These are phyloP conservation scores for Pristis pectinata DNA, from an alignment of 2,797 vertebrate species.

Conservation along the genomic window DNA sequence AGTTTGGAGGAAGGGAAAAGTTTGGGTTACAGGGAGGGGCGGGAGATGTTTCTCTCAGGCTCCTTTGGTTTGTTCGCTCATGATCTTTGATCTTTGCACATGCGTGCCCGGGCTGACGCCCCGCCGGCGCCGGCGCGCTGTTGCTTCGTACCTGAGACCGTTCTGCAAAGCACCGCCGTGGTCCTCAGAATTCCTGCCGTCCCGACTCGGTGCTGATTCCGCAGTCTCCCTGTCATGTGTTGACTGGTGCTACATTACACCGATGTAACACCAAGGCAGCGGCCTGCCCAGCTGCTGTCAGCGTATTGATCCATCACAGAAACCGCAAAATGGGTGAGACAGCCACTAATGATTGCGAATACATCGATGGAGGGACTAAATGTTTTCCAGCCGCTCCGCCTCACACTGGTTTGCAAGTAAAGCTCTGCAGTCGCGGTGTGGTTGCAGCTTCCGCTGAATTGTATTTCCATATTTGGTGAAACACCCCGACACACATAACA, in stretches of 20 bases:
- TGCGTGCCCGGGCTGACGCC: too few species aligned
- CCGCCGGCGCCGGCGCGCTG: neutral
- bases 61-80: too few species aligned
- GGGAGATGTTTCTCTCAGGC: neutral
- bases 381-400: too few species aligned
- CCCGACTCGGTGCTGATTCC: too few species aligned
- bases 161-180: too few species aligned
- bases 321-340: neutral
- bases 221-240: too few species aligned
- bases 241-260: neutral
- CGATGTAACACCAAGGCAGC: neutral
- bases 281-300: too few species aligned
- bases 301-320: neutral
- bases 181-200: too few species aligned
- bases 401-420: neutral
- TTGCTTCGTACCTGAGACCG: neutral
- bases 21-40: neutral
- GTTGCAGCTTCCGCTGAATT: too few species aligned
- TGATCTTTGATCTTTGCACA: too few species aligned
- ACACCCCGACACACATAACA: neutral
- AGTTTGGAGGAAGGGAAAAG: neutral
- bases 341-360: neutral
- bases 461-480: neutral
- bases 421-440: neutral
- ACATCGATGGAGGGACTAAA: neutral